Percentiles rank a stretch among this genome's conserved stretches.
These are phyloP conservation scores for Cinara cedri DNA, from an alignment of 2,888 invertebrate species.

Conservation along the genomic window DNA sequence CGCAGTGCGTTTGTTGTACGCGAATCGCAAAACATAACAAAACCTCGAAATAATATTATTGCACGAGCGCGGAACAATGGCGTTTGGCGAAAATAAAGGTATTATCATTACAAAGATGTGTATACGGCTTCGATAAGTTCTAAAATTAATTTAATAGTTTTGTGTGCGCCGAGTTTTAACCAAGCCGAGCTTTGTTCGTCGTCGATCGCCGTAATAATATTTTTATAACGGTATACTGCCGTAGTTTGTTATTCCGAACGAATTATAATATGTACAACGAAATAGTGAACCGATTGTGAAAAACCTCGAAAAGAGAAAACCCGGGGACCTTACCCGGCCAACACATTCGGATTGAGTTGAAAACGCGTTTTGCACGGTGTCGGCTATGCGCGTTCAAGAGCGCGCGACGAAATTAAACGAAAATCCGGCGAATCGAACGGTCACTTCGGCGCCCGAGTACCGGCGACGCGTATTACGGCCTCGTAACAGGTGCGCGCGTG, in stretches of 20 bases:
- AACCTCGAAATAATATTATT: slow-evolving; percentile 3
- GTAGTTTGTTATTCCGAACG: neutral
- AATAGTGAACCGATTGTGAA: neutral
- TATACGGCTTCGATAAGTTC: neutral
- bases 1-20: neutral
- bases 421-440: too few species aligned
- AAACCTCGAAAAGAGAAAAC: too few species aligned
- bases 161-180: neutral
- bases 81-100: neutral
- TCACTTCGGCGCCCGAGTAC: too few species aligned
- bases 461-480: too few species aligned
- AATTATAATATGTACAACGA: neutral
- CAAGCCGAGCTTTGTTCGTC: neutral
- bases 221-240: too few species aligned
- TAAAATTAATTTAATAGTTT: neutral
- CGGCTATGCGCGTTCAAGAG: neutral
- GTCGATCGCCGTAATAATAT: neutral
- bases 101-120: neutral
- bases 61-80: neutral
- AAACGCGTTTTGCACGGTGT: neutral
- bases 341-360: neutral
- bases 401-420: too few species aligned
- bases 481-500: neutral
- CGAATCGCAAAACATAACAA: neutral
- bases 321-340: too few species aligned